Evolutionary conservation across 1,140 invertebrate genomes (phyloP), one percentile per base, ranked within the genome.

Genomic region (Tetragnatha versicolor): DNA sequence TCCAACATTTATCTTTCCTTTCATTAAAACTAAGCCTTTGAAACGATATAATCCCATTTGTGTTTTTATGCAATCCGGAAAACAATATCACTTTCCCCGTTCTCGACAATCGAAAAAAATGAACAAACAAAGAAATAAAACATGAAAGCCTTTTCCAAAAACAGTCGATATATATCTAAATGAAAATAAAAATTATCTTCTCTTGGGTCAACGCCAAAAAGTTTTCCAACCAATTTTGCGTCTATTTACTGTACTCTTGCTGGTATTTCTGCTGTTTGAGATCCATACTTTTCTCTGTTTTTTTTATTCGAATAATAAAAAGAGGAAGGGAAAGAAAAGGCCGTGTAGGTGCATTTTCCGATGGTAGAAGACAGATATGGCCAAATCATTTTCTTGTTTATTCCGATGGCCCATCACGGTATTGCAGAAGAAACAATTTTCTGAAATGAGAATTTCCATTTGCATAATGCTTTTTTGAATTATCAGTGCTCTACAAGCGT

Each of bases 141-240:
- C 29, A 7, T 1, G 14, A 3, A 33, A 33, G 35, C 55, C 55
- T 58, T 58, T 58, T 33, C n/a, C 29, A 31, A 14, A n/a, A 1
- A 35, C 7, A 58, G 35, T n/a, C n/a, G n/a, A n/a, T n/a, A n/a
- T n/a, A 31, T 5, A n/a, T n/a, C 6, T 33, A 31, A 58, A 58
- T n/a, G 55, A 33, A 31, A 58, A 58, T 58, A 58, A 58, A 33
- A 35, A 31, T 33, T 33, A 33, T 58, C 20, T 58, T 6, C 22
- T 1, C 14, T 58, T 58, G 55, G 55, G 20, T 31, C 20, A 33
- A n/a, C 14, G 55, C 55, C 55, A 58, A 33, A 58, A 58, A 58
- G 29, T 58, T 58, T 55, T 58, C 55, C 29, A 58, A 58, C 55
- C 55, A 58, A 58, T 58, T 58, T 58, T 31, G 31, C 35, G 55